Percentiles rank a stretch among this genome's conserved stretches.
These are phyloP conservation scores for Gastrophysa polygoni DNA, from an alignment of 2,888 invertebrate species.

Conservation along the genomic window DNA sequence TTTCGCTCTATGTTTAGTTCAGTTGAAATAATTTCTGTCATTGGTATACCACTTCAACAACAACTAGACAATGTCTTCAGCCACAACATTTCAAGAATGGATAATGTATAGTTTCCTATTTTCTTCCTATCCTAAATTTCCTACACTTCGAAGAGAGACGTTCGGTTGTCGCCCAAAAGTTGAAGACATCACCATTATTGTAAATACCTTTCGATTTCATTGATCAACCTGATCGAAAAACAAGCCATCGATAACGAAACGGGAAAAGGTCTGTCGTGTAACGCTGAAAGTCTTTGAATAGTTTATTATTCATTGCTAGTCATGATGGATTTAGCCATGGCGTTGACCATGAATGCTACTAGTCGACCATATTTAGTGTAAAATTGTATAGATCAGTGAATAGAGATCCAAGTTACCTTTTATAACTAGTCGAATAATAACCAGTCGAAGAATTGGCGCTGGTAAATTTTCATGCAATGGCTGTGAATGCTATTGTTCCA, in stretches of 20 bases:
- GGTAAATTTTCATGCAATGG: too few species aligned
- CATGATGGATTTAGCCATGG: conserved; percentile 52
- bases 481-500: too few species aligned
- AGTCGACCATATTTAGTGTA: conserved; percentile 34
- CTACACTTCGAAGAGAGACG: too few species aligned
- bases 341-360: conserved; percentile 54
- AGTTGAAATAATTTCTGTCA: too few species aligned
- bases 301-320: conserved; percentile 30
- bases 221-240: background rate
- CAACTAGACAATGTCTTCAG: too few species aligned
- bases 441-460: too few species aligned
- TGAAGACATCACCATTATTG: background rate
- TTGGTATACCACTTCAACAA: too few species aligned
- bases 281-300: background rate
- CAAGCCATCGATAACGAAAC: conserved; percentile 10
- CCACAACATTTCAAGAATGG: too few species aligned
- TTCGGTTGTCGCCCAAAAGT: background rate
- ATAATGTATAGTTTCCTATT: too few species aligned
- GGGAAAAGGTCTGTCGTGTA: conserved; percentile 9
- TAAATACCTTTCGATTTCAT: background rate
- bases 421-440: too few species aligned
- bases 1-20: too few species aligned
- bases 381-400: conserved; percentile 9
- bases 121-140: too few species aligned
- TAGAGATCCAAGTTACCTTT: background rate